These are phyloP conservation scores for Drosophila rhopaloa DNA, from an alignment of 1,140 invertebrate species.

Conservation along the genomic window DNA sequence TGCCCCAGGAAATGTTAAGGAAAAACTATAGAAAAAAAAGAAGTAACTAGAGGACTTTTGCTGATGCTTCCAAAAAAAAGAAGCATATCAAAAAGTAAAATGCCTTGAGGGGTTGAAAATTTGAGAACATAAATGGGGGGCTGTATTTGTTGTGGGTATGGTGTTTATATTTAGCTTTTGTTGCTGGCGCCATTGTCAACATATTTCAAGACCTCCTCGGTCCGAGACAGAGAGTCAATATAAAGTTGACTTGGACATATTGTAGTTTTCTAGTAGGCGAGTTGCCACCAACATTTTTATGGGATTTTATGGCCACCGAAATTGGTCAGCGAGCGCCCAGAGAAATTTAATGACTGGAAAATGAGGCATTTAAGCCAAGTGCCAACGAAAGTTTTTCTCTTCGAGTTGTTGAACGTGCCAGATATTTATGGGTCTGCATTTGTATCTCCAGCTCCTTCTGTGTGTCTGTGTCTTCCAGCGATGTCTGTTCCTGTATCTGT, in stretches of 20 bases:
- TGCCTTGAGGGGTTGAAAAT: conserved; percentile 69
- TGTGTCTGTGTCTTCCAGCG: conserved; percentile 23
- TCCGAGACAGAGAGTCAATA: conserved; percentile 63
- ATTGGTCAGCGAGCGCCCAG: conserved; percentile 66
- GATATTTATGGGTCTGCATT: conserved; percentile 68
- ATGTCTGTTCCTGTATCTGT: conserved; percentile 8
- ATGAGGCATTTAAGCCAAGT: conserved; percentile 80
- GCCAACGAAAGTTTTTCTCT: conserved; percentile 50
- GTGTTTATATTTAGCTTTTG: conserved; percentile 53
- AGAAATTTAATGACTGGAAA: conserved; percentile 80
- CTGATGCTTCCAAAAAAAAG: conserved; percentile 66
- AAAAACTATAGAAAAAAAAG: conserved; percentile 33
- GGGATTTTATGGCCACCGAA: conserved; percentile 64
- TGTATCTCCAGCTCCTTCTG: conserved; percentile 40
- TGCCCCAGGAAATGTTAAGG: conserved; percentile 37
- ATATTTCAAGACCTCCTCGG: conserved; percentile 65
- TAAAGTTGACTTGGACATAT: conserved; percentile 66
- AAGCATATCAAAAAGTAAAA: conserved; percentile 76
- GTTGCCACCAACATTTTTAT: conserved; percentile 39
- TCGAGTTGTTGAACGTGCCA: conserved; percentile 55
- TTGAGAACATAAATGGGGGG: conserved; percentile 22
- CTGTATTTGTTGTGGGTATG: neutral
- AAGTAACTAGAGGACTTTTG: conserved; percentile 62
- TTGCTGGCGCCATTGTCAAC: conserved; percentile 80
- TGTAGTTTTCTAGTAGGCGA: conserved; percentile 16